These are phyloP conservation scores for Strigamia maritima DNA, from an alignment of 2,888 invertebrate species.

Conservation along the genomic window DNA sequence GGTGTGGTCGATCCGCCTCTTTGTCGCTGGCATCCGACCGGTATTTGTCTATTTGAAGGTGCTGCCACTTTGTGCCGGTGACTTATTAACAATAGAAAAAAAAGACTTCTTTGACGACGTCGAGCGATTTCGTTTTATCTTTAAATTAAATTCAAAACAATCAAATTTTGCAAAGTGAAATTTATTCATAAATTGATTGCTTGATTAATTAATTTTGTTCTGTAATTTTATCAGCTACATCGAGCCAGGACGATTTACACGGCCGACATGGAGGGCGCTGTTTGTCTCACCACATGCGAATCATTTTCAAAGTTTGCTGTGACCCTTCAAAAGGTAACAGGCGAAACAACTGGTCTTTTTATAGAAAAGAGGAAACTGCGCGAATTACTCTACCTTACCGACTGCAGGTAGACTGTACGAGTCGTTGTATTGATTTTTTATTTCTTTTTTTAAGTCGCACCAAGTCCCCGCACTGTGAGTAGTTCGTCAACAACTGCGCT, in stretches of 20 bases:
- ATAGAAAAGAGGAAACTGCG: conserved; percentile 55
- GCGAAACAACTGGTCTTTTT: too few relatives aligned
- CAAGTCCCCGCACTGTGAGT: conserved; percentile 11
- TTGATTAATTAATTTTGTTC: neutral
- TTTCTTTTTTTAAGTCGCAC: conserved; percentile 22
- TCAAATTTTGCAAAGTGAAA: neutral
- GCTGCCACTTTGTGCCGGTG: neutral
- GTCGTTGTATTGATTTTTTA: neutral
- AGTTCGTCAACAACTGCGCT: conserved; percentile 34
- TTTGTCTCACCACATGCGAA: conserved; percentile 90
- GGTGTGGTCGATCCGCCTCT: too few relatives aligned
- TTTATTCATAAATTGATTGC: neutral
- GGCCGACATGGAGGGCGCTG: conserved; percentile 89
- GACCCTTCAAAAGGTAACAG: conserved; percentile 56
- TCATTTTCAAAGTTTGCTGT: conserved; percentile 91
- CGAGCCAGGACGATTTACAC: conserved; percentile 85
- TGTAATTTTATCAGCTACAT: conserved; percentile 67
- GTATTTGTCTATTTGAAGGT: neutral
- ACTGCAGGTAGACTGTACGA: neutral
- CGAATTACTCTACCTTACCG: neutral
- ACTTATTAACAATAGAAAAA: neutral
- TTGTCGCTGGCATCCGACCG: too few relatives aligned
- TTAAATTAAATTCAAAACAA: too few relatives aligned
- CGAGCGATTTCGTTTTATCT: too few relatives aligned
- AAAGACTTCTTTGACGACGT: too few relatives aligned